Conservation (phyloP, 2,113 vertebrate species). For the Sterrhoptilus dennistouni region DNA sequence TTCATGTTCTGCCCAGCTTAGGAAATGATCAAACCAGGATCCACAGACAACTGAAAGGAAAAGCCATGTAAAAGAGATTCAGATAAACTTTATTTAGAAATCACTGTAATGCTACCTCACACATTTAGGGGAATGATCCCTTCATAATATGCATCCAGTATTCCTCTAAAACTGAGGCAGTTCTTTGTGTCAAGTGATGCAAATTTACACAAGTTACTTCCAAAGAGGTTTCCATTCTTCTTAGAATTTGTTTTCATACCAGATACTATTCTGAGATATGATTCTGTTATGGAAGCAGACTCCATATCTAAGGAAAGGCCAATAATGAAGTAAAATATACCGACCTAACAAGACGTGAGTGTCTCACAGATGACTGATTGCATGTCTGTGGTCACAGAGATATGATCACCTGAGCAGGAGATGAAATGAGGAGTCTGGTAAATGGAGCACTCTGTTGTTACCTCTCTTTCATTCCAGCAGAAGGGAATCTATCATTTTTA, state of each 20-base stretch:
- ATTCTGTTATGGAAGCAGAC: not conserved
- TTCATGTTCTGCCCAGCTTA: slow-evolving; percentile 72
- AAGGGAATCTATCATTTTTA: not conserved
- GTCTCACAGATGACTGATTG: not conserved
- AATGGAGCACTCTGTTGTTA: not conserved
- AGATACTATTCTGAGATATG: not conserved
- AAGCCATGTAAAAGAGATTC: not conserved
- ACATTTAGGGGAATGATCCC: not conserved
- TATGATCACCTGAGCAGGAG: not conserved
- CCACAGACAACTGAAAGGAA: slow-evolving; percentile 72
- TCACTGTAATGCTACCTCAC: not conserved
- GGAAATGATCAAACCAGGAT: slow-evolving; percentile 78
- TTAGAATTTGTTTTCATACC: not conserved
- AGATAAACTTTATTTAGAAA: not conserved
- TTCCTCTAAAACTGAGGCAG: not conserved
- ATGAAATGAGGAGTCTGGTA: not conserved
- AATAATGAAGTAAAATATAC: not conserved
- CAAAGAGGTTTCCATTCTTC: not conserved
- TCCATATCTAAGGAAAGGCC: not conserved
- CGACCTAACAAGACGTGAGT: not conserved
- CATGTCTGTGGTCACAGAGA: not conserved
- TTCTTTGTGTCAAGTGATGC: not conserved
- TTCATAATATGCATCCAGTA: not conserved
- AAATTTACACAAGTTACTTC: not conserved
- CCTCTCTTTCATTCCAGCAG: not conserved